Evolutionary conservation across 1,140 invertebrate species (phyloP), one percentile per base, ranked within the genome.

Genomic region (Pantala flavescens): DNA sequence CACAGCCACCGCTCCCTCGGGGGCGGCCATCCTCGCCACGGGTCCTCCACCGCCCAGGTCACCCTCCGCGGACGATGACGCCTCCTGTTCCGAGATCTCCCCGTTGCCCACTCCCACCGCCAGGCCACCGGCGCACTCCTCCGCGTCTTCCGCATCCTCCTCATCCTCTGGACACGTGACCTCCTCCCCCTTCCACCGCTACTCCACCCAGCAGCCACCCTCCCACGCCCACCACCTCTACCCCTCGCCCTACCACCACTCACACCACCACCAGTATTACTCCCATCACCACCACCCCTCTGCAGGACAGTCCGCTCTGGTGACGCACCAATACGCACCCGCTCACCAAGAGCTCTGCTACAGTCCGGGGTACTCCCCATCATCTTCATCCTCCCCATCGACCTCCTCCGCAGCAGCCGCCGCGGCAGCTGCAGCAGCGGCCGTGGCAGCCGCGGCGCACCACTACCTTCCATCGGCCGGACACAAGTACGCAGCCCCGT

Each of bases 311-410:
- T 19, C 49, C 12, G n/a, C 49, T 21, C 49, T 63, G 5, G 49
- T 63, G 49, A 63, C 49, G 5, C 49, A 63, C n/a, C 49, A 63
- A 12, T 63, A 63, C 49, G 49, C 49, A 3, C 49, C 49, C 49
- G 49, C 49, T 21, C 87, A 87, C 77, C 83, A 83, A 76, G 84
- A 85, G 75, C 83, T 87, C 79, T 87, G 86, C 82, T 88, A 89
- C 80, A 85, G 87, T 76, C 85, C 86, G 73, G 86, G 87, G 75
- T 88, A 77, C 83, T 85, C 79, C 80, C 83, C 80, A 81, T 23
- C 79, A 80, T 74, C 79, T 81, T n/a, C 79, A 78, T 71, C 75
- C 73, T 74, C 78, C 71, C 78, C 79, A 36, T 76, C 79, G 23
- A 72, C 77, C 77, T 76, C 78, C 80, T 55, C 77, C 79, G 71